These are phyloP conservation scores for Sebastes kiyomatsui DNA, from an alignment of 2,797 vertebrate genomes.

Conservation along the genomic window DNA sequence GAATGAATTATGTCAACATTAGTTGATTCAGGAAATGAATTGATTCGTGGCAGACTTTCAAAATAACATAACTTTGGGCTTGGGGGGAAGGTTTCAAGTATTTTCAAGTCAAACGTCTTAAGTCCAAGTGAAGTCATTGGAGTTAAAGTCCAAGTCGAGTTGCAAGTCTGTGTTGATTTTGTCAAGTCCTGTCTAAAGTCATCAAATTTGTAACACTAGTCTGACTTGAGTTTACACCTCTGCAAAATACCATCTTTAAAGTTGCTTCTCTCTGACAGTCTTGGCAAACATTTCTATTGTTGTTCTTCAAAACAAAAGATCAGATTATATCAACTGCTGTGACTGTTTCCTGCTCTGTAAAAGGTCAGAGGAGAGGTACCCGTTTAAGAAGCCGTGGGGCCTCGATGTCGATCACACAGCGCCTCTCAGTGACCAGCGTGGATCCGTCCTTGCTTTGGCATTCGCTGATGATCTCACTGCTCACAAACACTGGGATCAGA, in stretches of 20 bases:
- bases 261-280: not conserved
- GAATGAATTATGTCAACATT: too few relatives aligned
- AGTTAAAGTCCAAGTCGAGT: too few relatives aligned
- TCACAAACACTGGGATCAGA: slow-evolving; percentile 94
- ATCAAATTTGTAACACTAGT: too few relatives aligned
- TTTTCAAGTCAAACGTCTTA: too few relatives aligned
- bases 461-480: slow-evolving; percentile 89
- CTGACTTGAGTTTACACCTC: too few relatives aligned
- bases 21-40: too few relatives aligned
- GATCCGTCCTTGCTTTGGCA: slow-evolving; percentile 87
- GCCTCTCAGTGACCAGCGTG: slow-evolving; percentile 84
- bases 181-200: too few relatives aligned
- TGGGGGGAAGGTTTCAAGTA: too few relatives aligned
- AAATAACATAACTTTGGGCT: too few relatives aligned
- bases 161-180: too few relatives aligned
- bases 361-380: slow-evolving; percentile 71
- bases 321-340: not conserved
- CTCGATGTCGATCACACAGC: slow-evolving; percentile 92
- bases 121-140: too few relatives aligned
- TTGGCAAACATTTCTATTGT: not conserved
- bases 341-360: not conserved
- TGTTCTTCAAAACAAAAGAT: not conserved
- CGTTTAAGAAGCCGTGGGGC: slow-evolving; percentile 93
- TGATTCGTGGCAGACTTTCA: too few relatives aligned
- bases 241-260: not conserved